Conservation (phyloP, 2,113 vertebrate species). For the Corythornis vintsioides region DNA sequence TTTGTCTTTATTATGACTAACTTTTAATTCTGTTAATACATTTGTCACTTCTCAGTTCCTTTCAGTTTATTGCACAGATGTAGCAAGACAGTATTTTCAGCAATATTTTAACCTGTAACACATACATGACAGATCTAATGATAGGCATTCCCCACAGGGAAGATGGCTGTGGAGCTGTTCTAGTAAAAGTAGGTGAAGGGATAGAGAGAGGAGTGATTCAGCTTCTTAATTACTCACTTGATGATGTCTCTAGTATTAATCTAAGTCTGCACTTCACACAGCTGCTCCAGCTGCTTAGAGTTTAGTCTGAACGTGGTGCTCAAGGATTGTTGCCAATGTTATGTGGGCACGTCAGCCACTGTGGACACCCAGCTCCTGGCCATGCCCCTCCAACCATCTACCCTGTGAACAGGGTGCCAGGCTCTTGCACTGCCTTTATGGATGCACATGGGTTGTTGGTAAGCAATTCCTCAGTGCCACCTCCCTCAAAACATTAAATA, state of each 20-base stretch:
- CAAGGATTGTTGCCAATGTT: neutral
- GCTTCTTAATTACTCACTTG: neutral
- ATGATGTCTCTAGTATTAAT: neutral
- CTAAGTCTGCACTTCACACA: neutral
- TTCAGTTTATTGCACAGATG: neutral
- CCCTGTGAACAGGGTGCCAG: neutral
- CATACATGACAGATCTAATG: neutral
- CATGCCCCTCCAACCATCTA: neutral
- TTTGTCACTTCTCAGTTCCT: neutral
- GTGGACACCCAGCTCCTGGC: neutral
- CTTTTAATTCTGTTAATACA: neutral
- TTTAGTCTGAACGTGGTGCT: neutral
- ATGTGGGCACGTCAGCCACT: rapidly evolving
- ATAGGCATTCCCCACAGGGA: neutral
- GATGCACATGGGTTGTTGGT: neutral
- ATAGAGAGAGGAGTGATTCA: neutral
- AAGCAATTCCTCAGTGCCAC: neutral
- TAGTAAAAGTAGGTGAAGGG: neutral
- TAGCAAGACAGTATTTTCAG: neutral
- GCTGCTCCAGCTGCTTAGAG: neutral
- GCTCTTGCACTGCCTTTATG: neutral
- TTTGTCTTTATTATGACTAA: neutral
- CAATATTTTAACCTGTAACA: neutral
- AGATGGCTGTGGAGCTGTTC: neutral
- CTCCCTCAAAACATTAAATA: neutral